Base-by-base conservation (phyloP, 2,888 invertebrate species). In the Melipona beecheii region DNA sequence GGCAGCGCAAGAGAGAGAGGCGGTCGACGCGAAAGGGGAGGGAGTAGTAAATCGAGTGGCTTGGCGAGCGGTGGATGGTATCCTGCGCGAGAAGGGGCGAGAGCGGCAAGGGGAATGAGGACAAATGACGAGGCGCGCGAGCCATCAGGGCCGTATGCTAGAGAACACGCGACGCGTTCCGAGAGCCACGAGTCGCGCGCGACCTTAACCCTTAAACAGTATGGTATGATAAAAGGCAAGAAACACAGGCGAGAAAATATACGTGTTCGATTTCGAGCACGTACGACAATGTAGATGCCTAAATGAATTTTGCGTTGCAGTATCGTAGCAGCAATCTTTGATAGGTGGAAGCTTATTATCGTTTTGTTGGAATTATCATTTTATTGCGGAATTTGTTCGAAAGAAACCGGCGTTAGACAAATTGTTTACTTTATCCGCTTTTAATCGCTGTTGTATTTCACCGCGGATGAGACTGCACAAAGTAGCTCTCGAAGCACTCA, bases 121-220 rank as follows among this genome's bases (percentile, higher is more conserved):
- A 88, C 86, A 87, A 90, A 90, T 84, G 85, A 87, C 83, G 89
- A 90, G 84, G 88, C 86, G 89, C 84, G 84, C 89, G 89, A 89
- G 88, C 87, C 89, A 83, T 83, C 89, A 89, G 90, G 90, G 89
- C 89, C 89, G 90, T 88, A 87, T 76, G 81, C 84, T 86, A 66
- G 72, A 69, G 83, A 86, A 84, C 89, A 89, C 86, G 88, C 89
- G 89, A 88, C 80, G 78, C 86, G 87, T 85, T 81, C 75, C 77
- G 68, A 77, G 78, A 81, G 76, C 70, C 74, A 64, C 15, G 31
- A 43, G 54, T 52, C 64, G 75, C 31, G 62, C 74, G 54, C 77
- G 83, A 76, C 83, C 83, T 83, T 85, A 80, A 80, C 80, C 84
- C 76, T 79, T 70, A 50, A 58, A 31, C 17, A 56, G 15, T 27